Conservation (phyloP, 2,113 vertebrate genomes). For the Phoenicopterus ruber region DNA sequence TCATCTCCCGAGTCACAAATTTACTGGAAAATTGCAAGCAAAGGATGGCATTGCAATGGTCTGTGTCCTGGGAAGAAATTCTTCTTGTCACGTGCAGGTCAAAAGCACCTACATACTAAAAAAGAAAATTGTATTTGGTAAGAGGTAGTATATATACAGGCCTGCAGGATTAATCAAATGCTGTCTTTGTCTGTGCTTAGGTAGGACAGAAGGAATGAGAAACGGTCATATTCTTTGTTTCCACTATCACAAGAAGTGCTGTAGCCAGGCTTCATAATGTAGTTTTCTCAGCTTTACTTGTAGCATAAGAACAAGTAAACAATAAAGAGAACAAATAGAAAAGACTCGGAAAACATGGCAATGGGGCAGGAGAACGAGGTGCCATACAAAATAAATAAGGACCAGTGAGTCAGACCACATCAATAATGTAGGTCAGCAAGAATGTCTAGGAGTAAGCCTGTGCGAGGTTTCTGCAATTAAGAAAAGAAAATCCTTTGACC, state of each 20-base stretch:
- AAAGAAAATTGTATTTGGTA: neutral
- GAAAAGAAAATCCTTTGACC: slow-evolving; percentile 22
- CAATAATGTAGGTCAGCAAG: neutral
- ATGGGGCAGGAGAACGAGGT: neutral
- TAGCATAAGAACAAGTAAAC: neutral
- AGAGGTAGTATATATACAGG: neutral
- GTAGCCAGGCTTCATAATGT: neutral
- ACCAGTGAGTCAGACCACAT: neutral
- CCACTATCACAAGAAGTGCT: neutral
- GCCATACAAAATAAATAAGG: slow-evolving; percentile 10
- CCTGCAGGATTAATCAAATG: neutral
- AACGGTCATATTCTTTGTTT: neutral
- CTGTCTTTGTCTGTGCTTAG: neutral
- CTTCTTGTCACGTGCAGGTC: accelerated
- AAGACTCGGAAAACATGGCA: neutral
- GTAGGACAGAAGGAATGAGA: neutral
- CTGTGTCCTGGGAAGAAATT: neutral
- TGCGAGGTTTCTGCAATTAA: slow-evolving; percentile 1
- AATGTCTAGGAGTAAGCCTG: neutral
- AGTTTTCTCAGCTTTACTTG: neutral
- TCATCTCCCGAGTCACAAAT: neutral
- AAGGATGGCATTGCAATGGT: neutral
- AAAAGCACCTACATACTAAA: neutral
- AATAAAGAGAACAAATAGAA: neutral
- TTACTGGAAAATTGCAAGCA: neutral